These are phyloP conservation scores for Riparia riparia DNA, from an alignment of 2,113 vertebrate species.

Conservation along the genomic window DNA sequence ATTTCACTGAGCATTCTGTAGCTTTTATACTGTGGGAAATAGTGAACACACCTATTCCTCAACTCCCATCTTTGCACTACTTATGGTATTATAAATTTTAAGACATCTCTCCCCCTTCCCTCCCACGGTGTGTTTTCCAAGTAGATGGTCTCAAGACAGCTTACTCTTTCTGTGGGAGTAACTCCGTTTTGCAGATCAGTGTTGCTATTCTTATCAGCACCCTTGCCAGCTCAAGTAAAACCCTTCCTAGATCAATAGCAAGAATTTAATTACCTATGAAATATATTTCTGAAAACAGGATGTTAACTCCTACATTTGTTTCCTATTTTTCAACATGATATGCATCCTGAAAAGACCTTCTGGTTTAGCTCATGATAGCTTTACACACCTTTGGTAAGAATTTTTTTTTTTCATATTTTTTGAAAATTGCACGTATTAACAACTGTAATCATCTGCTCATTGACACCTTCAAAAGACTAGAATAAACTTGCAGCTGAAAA, in stretches of 20 bases:
- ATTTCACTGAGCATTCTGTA: background rate
- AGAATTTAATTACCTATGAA: background rate
- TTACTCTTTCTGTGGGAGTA: background rate
- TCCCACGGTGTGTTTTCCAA: background rate
- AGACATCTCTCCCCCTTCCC: background rate
- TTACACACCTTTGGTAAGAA: background rate
- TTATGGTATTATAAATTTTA: background rate
- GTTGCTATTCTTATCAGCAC: background rate
- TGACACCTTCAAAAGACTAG: background rate
- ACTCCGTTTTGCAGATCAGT: background rate
- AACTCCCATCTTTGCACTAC: background rate
- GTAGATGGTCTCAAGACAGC: background rate
- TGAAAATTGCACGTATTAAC: background rate
- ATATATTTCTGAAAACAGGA: background rate
- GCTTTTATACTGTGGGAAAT: background rate
- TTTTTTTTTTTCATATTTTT: background rate
- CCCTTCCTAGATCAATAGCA: background rate
- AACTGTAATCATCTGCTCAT: background rate
- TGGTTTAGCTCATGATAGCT: background rate
- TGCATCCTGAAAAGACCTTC: background rate
- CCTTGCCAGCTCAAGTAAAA: background rate
- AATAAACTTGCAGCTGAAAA: background rate
- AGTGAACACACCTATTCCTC: background rate
- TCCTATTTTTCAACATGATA: background rate
- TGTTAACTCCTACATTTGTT: background rate